Conservation (phyloP, 2,113 vertebrate genomes). For the Antidorcas marsupialis region DNA sequence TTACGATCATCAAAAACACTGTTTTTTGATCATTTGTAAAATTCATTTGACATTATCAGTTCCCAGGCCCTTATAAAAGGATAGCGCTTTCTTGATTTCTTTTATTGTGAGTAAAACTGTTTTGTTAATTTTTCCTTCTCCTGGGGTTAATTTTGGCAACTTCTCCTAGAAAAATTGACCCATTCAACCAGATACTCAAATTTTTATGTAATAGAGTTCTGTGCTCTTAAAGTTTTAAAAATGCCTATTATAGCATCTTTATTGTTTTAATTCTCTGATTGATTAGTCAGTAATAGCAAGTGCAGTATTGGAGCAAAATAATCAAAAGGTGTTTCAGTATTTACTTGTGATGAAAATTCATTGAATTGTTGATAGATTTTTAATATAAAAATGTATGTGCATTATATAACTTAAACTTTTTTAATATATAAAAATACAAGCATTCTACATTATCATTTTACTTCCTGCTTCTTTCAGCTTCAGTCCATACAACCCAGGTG, state of each 20-base stretch:
- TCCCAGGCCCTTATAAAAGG: background rate
- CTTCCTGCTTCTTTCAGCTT: background rate
- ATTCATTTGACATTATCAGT: background rate
- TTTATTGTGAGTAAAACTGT: background rate
- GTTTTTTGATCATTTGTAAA: background rate
- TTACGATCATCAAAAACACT: background rate
- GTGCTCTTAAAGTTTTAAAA: background rate
- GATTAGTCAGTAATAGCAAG: background rate
- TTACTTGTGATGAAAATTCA: background rate
- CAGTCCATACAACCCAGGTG: background rate
- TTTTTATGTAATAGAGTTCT: background rate
- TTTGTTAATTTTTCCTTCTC: background rate
- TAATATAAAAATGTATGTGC: background rate
- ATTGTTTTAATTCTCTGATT: conserved; percentile 10
- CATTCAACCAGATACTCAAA: background rate
- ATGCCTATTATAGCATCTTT: background rate
- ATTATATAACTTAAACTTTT: background rate
- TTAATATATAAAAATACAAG: background rate
- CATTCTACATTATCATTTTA: background rate
- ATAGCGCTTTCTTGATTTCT: background rate
- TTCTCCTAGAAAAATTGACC: background rate
- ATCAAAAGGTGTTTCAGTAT: background rate
- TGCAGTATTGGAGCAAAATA: background rate
- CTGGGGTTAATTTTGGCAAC: background rate
- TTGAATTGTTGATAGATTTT: background rate